Conservation (phyloP, 2,113 vertebrate species). For the Bothrops jararaca region DNA sequence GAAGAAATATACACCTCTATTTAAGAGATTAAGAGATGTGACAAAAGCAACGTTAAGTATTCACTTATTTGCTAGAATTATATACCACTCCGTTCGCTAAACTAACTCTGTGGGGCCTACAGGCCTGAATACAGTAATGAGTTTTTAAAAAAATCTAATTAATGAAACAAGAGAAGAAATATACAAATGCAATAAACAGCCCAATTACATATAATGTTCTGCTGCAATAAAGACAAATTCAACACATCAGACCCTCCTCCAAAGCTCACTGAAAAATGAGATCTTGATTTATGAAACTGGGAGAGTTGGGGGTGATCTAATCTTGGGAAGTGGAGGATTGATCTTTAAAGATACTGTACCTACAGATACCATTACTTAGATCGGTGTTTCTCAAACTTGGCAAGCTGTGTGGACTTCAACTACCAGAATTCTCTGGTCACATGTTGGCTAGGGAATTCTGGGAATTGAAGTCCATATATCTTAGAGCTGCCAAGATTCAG, state of each 20-base stretch:
- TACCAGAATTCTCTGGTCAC: too few relatives aligned
- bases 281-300: too few relatives aligned
- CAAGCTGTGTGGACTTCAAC: too few relatives aligned
- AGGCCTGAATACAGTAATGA: background rate
- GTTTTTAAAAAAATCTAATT: background rate
- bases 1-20: background rate
- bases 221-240: background rate
- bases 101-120: background rate
- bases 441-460: too few relatives aligned
- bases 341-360: too few relatives aligned
- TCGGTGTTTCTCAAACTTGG: too few relatives aligned
- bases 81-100: background rate
- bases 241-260: background rate
- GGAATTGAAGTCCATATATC: too few relatives aligned
- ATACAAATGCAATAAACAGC: background rate
- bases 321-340: too few relatives aligned
- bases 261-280: too few relatives aligned
- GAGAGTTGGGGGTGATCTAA: too few relatives aligned
- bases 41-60: background rate
- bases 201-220: background rate
- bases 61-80: background rate
- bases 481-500: too few relatives aligned
- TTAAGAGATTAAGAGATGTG: background rate
- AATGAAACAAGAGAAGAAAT: background rate
- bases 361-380: too few relatives aligned